Evolutionary conservation across 2,888 invertebrate genomes (phyloP).

Genomic region (Disparrhopalites patrizii): DNA sequence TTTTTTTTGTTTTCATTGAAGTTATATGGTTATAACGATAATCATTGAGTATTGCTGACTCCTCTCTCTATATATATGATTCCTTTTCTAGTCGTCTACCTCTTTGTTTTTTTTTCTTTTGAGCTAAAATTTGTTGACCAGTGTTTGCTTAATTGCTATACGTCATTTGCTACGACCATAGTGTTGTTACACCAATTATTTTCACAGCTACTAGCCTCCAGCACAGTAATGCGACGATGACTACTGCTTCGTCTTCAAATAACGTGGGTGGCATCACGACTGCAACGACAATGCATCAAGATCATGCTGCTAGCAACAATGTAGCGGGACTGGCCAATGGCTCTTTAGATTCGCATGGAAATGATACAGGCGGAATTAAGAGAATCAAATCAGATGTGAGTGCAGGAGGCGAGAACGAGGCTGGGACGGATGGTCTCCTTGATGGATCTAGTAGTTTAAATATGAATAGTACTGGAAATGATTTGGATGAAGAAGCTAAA

Average conservation of each 20-base stretch:
- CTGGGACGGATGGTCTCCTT: conserved; percentile 25
- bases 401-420: conserved; percentile 1
- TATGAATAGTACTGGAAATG: conserved; percentile 29
- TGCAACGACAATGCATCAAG: conserved; percentile 30
- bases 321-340: conserved; percentile 41
- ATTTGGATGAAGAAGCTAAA: conserved; percentile 42
- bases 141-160: conserved; percentile 39
- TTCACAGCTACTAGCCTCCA: conserved; percentile 48
- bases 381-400: conserved; percentile 24
- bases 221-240: conserved; percentile 36
- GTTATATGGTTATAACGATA: too few relatives aligned
- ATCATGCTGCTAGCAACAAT: conserved; percentile 27
- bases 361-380: conserved; percentile 35
- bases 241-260: conserved; percentile 32
- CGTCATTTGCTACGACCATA: conserved; percentile 41
- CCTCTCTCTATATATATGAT: too few relatives aligned
- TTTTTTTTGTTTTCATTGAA: too few relatives aligned
- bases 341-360: conserved; percentile 43
- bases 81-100: conserved; percentile 23
- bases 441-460: conserved; percentile 22
- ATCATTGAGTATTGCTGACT: too few relatives aligned
- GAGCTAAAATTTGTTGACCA: conserved; percentile 28
- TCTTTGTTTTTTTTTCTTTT: conserved; percentile 10
- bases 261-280: conserved; percentile 21
- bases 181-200: conserved; percentile 49